phyloP scores from a whole-genome alignment of 2,888 invertebrate species.

The Mantis religiosa region DNA sequence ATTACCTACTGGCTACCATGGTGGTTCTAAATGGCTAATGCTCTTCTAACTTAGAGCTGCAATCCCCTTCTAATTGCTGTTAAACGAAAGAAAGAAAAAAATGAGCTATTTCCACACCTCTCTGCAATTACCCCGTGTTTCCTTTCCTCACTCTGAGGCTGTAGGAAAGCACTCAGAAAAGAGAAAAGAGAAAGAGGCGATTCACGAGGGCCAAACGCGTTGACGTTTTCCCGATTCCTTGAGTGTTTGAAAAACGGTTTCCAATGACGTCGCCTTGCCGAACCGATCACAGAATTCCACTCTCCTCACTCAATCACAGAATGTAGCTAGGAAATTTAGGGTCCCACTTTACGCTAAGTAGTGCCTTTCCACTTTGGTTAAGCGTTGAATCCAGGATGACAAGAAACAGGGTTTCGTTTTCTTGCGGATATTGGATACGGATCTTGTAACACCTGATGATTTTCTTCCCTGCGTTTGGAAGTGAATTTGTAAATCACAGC shows the following conservation, averaged over 20 bases:
- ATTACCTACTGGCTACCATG: not conserved
- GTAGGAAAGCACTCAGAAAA: not conserved
- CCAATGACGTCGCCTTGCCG: not conserved
- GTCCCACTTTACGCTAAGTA: not conserved
- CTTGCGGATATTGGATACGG: not conserved
- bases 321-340: not conserved
- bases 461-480: no score
- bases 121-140: not conserved
- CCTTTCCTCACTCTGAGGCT: not conserved
- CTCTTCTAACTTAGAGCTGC: not conserved
- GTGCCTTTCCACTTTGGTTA: not conserved
- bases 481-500: no score
- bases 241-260: slow-evolving; percentile 8
- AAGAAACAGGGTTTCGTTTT: not conserved
- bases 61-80: not conserved
- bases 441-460: not conserved
- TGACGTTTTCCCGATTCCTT: slow-evolving; percentile 12
- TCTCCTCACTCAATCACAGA: not conserved
- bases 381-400: not conserved
- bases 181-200: not conserved
- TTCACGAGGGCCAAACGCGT: not conserved
- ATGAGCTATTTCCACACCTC: not conserved
- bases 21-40: not conserved
- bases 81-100: not conserved
- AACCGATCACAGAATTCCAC: not conserved